Base-by-base conservation (phyloP, 2,797 vertebrate genomes). In the Thalassophryne amazonica region DNA sequence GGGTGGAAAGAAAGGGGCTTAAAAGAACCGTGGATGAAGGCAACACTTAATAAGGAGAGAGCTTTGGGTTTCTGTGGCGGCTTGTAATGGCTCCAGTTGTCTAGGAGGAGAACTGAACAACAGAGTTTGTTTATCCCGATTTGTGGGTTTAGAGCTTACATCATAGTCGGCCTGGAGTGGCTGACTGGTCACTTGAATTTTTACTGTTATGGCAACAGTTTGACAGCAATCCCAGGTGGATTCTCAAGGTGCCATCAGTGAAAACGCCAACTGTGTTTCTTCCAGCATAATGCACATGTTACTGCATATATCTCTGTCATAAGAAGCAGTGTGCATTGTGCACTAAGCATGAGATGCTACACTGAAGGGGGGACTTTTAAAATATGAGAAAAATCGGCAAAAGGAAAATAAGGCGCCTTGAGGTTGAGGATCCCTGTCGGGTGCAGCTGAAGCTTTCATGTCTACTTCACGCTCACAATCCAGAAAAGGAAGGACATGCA, bases 81-180 rank as follows among this genome's bases (percentile, higher is more conserved):
- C 41, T 76, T 39, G 69, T 76, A 63, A 79, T 39, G 87, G 81
- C 83, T 88, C 84, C 85, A 88, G 88, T 85, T 81, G 82, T 86
- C 82, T 83, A 72, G 69, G 61, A 84, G 60, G 65, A 71, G 40
- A 38, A 64, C 65, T 51, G 60, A 86, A 80, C 72, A 80, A 72
- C 67, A 52, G 51, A 58, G 58, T 71, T 72, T 87, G 81, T 86
- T 86, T 85, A 78, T 78, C 27, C 64, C 62, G 46, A 71, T 32
- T 20, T 53, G 48, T 25, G 41, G 47, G 60, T 50, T 46, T 31
- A 45, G 12, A 30, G 41, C 45, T 61, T 23, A 40, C 30, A 50
- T 46, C 5, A 8, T 16, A 49, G 60, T 76, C 48, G 66, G 18
- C 20, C 46, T 22, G 7, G 40, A 53, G 35, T 36, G 41, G 14